Conservation (phyloP, 2,888 invertebrate species). For the Noctua janthe region DNA sequence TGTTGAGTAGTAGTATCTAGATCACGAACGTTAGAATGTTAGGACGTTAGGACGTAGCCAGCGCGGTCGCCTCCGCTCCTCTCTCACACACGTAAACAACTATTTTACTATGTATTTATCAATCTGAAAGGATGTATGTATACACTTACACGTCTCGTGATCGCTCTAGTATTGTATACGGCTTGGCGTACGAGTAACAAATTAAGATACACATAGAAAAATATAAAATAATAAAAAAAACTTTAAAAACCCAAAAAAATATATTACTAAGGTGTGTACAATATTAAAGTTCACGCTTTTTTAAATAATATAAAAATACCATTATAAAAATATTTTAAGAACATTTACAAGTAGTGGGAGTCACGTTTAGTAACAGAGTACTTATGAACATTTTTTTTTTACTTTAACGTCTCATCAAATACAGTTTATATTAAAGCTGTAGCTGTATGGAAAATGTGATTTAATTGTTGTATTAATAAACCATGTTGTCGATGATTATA, state of each 20-base stretch:
- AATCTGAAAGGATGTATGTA: conserved; percentile 83
- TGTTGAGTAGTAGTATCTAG: conserved; percentile 59
- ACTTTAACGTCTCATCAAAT: conserved; percentile 78
- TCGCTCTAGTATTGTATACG: conserved; percentile 89
- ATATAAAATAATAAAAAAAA: conserved; percentile 73
- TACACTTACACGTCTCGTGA: conserved; percentile 82
- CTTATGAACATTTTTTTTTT: conserved; percentile 81
- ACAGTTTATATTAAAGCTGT: conserved; percentile 79
- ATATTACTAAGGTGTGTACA: conserved; percentile 87
- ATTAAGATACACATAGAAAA: conserved; percentile 83
- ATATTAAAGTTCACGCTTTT: conserved; percentile 87
- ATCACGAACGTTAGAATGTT: conserved; percentile 50
- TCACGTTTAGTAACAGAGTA: conserved; percentile 84
- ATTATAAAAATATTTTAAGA: conserved; percentile 88
- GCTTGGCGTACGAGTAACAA: conserved; percentile 86
- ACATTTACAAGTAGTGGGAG: conserved; percentile 85
- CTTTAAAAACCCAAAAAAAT: conserved; percentile 77
- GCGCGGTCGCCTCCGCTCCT: conserved; percentile 74
- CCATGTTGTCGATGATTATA: conserved; percentile 84
- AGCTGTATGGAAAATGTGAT: conserved; percentile 87
- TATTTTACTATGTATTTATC: conserved; percentile 88
- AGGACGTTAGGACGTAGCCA: conserved; percentile 39
- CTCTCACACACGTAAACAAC: conserved; percentile 71
- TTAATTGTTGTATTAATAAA: conserved; percentile 88
- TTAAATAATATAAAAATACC: conserved; percentile 75